phyloP scores from a whole-genome alignment of 2,888 invertebrate genomes.

The Suillia variegata region DNA sequence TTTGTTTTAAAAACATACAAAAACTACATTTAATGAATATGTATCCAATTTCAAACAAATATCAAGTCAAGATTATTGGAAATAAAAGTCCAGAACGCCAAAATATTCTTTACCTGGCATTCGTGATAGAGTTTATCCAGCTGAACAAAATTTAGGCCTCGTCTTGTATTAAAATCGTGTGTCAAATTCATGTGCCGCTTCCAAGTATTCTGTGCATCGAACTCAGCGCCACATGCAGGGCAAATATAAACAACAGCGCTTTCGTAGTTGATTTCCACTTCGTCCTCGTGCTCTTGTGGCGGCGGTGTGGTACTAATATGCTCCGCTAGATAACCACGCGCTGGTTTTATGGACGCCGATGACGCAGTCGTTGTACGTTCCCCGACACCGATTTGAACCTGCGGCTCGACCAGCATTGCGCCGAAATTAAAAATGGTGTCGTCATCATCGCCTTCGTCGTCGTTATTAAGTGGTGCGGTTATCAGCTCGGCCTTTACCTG shows the following conservation, averaged over 20 bases:
- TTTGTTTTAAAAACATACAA: no score
- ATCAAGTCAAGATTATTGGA: no score
- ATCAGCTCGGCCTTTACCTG: conserved; percentile 19
- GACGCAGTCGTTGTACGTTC: not conserved
- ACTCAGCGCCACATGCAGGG: conserved; percentile 50
- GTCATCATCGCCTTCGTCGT: conserved; percentile 31
- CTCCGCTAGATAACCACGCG: not conserved
- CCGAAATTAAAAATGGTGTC: conserved; percentile 52
- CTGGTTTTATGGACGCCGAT: not conserved
- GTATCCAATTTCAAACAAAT: no score
- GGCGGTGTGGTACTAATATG: conserved; percentile 6
- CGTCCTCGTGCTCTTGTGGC: conserved; percentile 22
- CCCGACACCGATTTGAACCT: conserved; percentile 25
- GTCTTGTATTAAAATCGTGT: conserved; percentile 49
- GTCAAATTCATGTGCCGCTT: conserved; percentile 50
- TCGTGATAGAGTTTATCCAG: conserved; percentile 53
- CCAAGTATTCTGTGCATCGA: conserved; percentile 49
- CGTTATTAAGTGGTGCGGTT: no score
- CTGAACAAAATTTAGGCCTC: conserved; percentile 49
- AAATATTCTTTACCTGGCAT: no score
- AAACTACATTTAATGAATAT: no score
- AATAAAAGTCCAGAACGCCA: no score
- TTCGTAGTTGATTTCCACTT: conserved; percentile 46
- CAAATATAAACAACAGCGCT: conserved; percentile 52
- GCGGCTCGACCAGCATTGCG: conserved; percentile 37